These are phyloP conservation scores for Oophaga pumilio DNA, from an alignment of 2,113 vertebrate genomes.

Conservation along the genomic window DNA sequence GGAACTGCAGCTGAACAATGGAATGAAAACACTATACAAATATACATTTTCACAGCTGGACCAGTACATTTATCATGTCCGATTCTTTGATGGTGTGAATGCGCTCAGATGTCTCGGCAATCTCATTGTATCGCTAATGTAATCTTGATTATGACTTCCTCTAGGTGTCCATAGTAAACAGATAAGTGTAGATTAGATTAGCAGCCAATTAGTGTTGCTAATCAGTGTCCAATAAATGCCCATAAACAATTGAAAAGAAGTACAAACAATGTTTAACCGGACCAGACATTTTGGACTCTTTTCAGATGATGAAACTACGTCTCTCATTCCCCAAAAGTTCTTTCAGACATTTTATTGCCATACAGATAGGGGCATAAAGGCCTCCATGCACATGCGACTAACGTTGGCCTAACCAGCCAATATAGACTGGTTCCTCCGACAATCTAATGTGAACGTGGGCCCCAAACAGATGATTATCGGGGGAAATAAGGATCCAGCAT, in stretches of 20 bases:
- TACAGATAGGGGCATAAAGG: too few species aligned
- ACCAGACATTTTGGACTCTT: too few species aligned
- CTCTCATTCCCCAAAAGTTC: too few species aligned
- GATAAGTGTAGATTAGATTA: not conserved
- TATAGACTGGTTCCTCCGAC: too few species aligned
- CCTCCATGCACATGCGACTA: too few species aligned
- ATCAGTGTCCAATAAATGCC: not conserved
- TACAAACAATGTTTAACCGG: too few species aligned
- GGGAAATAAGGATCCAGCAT: too few species aligned
- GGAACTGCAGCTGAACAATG: not conserved
- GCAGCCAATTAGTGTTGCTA: not conserved
- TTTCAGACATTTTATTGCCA: too few species aligned
- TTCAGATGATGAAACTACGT: too few species aligned
- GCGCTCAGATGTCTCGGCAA: not conserved
- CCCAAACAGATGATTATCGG: too few species aligned
- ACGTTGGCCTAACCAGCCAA: too few species aligned
- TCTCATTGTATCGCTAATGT: not conserved
- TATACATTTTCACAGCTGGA: not conserved
- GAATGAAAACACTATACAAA: not conserved
- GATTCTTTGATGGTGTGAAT: not conserved
- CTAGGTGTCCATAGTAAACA: not conserved
- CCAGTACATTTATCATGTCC: not conserved
- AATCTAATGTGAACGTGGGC: too few species aligned
- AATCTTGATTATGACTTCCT: not conserved
- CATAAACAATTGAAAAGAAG: not conserved